Conservation (phyloP, 2,113 vertebrate genomes). For the Cathartes aura region DNA sequence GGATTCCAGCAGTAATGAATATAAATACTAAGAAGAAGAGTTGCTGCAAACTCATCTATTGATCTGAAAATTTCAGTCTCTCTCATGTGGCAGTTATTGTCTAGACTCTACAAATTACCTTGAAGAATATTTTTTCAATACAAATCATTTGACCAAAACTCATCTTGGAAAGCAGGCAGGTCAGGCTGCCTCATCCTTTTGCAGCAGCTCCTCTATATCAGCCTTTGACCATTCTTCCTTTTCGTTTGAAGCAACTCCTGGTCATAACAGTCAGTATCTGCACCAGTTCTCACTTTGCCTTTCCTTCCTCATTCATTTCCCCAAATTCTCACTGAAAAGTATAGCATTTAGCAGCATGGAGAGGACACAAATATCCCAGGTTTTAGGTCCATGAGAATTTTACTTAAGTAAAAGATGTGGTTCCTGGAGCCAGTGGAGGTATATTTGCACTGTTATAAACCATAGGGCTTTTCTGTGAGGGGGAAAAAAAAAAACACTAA, state of each 20-base stretch:
- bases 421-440: neutral
- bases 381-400: neutral
- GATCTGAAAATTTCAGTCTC: neutral
- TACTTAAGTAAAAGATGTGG: neutral
- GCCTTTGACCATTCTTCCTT: neutral
- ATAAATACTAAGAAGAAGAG: neutral
- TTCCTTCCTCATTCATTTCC: neutral
- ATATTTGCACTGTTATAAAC: neutral
- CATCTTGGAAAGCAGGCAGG: neutral
- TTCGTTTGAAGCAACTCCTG: neutral
- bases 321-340: neutral
- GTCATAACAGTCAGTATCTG: neutral
- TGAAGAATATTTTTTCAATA: slow-evolving; percentile 32
- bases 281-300: neutral
- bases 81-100: neutral
- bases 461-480: neutral
- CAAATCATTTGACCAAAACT: neutral
- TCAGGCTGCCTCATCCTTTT: neutral
- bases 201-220: neutral
- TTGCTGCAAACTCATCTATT: slow-evolving; percentile 6
- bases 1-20: neutral
- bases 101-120: neutral
- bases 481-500: neutral
- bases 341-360: neutral
- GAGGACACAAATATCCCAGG: neutral